Evolutionary conservation across 1,140 invertebrate genomes (phyloP), one percentile per base, ranked within the genome.

Genomic region (Frieseomelitta varia): DNA sequence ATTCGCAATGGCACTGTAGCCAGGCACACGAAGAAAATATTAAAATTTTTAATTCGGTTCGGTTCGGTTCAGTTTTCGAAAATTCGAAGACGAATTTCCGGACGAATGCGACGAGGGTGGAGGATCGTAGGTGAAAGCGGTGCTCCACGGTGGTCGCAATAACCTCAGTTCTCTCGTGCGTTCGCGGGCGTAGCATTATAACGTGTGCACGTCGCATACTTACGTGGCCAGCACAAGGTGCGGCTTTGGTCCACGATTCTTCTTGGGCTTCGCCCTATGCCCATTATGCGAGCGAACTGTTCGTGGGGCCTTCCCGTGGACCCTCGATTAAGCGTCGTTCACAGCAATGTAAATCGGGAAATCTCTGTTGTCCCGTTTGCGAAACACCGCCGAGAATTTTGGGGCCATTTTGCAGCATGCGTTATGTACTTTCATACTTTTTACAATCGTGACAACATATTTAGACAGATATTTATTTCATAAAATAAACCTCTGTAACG

Each of bases 201-300:
- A 83, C 72, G 80, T 84, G 84, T 73, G 85, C 79, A 71, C 69
- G 81, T 86, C 79, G 84, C 82, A 84, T 84, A 75, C 81, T 76
- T 84, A 74, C 83, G 81, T 85, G 79, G 81, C 86, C 78, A 39
- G 90, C 87, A 82, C 90, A 93, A 93, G 93, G 93, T 93, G 93
- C 92, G 92, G 92, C 92, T 92, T 92, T 90, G 39, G 91, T 93
- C 91, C 92, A 90, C 91, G 93, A 93, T 94, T 88, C 87, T 86
- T 88, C 92, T 92, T 86, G 91, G 90, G 87, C 6, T 93, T 91
- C 90, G 91, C 91, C 92, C 91, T 90, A 88, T 91, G 87, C 89
- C 91, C 89, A 92, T 93, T 93, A 92, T 91, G 87, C 91, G 87
- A 91, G 88, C 86, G 39, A 90, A 90, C 91, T 90, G 88, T 71